These are phyloP conservation scores for Vulpes lagopus DNA, from an alignment of 2,113 vertebrate genomes.

Conservation along the genomic window DNA sequence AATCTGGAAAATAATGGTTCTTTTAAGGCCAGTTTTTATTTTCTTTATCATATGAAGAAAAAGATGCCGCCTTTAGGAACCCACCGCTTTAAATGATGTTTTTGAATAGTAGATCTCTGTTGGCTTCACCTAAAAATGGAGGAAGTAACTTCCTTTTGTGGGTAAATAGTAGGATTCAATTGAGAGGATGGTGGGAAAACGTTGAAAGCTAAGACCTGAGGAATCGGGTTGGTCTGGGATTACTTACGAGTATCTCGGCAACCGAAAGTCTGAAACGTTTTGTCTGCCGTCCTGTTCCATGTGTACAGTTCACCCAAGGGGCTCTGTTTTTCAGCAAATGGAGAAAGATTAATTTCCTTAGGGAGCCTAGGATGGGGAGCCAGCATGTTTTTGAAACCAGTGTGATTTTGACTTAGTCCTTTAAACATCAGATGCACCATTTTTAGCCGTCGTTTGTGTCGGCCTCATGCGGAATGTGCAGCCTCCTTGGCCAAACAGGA, in stretches of 20 bases:
- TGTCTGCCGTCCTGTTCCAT: not conserved
- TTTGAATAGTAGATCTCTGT: not conserved
- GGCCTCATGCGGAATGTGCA: not conserved
- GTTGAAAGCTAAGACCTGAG: not conserved
- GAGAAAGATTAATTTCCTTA: not conserved
- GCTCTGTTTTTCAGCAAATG: not conserved
- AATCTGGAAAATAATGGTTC: slow-evolving; percentile 15
- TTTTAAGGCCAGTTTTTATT: not conserved
- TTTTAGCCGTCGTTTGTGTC: not conserved
- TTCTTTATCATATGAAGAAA: slow-evolving; percentile 7
- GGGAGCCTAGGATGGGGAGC: not conserved
- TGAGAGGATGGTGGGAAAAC: not conserved
- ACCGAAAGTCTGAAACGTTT: slow-evolving; percentile 3
- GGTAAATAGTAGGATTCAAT: not conserved
- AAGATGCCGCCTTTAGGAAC: not conserved
- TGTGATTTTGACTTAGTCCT: not conserved
- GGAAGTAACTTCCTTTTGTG: not conserved
- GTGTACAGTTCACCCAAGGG: not conserved
- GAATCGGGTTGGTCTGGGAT: slow-evolving; percentile 20
- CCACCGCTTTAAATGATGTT: slow-evolving; percentile 36
- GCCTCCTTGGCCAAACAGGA: not conserved
- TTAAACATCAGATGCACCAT: not conserved
- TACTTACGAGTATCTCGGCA: not conserved
- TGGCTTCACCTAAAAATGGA: not conserved
- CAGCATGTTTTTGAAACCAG: not conserved